These are phyloP conservation scores for Parotia lawesii DNA, from an alignment of 2,113 vertebrate genomes.

Conservation along the genomic window DNA sequence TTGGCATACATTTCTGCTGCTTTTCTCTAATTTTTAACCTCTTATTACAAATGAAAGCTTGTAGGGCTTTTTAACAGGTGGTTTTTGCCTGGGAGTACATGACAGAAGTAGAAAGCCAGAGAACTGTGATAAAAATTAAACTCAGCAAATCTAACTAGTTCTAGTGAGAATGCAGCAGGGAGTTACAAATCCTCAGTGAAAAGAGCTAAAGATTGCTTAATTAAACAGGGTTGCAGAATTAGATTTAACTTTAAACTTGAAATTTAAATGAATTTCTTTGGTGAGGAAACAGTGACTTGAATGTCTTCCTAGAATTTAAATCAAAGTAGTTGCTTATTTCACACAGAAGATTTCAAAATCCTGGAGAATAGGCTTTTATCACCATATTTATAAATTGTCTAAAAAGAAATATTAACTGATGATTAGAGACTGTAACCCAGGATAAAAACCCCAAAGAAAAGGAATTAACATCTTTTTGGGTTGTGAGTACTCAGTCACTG, in stretches of 20 bases:
- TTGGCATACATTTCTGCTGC: constrained; percentile 37
- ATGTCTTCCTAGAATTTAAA: constrained; percentile 56
- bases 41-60: constrained; percentile 62
- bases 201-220: constrained; percentile 69
- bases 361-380: not conserved
- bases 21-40: constrained; percentile 60
- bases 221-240: constrained; percentile 71
- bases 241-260: constrained; percentile 66
- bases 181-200: constrained; percentile 63
- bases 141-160: constrained; percentile 56
- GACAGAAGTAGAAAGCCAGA: constrained; percentile 56
- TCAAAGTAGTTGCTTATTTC: constrained; percentile 44
- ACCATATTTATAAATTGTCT: not conserved
- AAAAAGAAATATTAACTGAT: not conserved
- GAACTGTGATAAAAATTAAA: constrained; percentile 69
- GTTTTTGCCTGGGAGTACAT: constrained; percentile 54
- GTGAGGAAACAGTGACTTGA: constrained; percentile 44
- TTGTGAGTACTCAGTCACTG: not conserved
- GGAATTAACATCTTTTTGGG: not conserved
- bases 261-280: constrained; percentile 66
- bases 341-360: not conserved
- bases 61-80: constrained; percentile 64
- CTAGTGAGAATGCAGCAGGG: constrained; percentile 52
- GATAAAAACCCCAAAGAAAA: not conserved
- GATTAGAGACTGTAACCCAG: not conserved